phyloP scores from a whole-genome alignment of 2,888 invertebrate species.

The Eristalinus sepulchralis region DNA sequence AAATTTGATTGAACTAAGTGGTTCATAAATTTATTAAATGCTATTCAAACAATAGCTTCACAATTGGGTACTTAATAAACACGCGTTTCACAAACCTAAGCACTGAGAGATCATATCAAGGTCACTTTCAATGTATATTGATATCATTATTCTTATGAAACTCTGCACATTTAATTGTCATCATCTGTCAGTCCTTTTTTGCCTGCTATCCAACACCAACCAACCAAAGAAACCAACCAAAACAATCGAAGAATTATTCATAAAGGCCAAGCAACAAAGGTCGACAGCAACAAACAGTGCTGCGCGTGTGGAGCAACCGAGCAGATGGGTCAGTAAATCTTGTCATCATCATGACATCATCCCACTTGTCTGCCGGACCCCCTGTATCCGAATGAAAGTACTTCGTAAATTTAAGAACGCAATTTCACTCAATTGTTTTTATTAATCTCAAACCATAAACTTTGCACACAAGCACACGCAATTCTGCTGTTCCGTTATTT shows the following conservation, averaged over 20 bases:
- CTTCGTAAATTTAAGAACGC: neutral
- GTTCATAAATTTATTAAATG: too few species aligned
- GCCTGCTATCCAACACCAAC: too few species aligned
- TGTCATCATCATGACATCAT: neutral
- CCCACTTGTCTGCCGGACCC: neutral
- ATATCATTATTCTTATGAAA: neutral
- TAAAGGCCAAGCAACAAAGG: neutral
- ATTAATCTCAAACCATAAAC: conserved; percentile 4
- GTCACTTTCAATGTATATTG: neutral
- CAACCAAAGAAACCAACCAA: neutral
- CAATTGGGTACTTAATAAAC: too few species aligned
- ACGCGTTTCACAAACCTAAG: too few species aligned
- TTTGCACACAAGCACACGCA: neutral
- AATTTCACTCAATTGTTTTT: neutral
- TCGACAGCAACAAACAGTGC: neutral
- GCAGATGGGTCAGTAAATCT: neutral
- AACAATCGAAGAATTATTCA: neutral
- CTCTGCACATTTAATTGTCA: neutral
- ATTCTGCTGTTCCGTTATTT: neutral
- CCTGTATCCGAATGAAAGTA: neutral
- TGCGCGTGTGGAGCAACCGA: neutral
- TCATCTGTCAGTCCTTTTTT: neutral
- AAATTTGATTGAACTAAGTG: too few species aligned
- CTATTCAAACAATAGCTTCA: too few species aligned
- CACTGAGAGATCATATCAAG: neutral